A percentile compares a stretch with the other conserved stretches of the same genome.
Conservation (phyloP, 1,140 invertebrate genomes). For the Heliconius nattereri region DNA sequence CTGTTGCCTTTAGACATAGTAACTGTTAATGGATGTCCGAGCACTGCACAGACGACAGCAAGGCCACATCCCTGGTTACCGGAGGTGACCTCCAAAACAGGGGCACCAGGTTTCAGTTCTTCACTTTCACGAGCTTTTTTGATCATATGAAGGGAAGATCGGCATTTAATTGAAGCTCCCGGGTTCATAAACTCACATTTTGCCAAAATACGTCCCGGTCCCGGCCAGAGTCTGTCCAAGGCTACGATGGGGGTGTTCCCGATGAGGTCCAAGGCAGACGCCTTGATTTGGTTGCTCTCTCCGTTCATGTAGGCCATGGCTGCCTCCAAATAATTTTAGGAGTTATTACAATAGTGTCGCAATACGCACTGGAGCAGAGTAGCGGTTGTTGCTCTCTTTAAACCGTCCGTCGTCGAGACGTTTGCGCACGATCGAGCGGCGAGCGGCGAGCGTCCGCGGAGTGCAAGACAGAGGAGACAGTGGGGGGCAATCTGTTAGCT, state of each 20-base stretch:
- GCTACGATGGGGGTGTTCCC: constrained; percentile 72
- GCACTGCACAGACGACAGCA: constrained; percentile 67
- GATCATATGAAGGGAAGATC: constrained; percentile 69
- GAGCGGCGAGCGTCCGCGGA: neutral
- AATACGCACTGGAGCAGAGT: constrained; percentile 26
- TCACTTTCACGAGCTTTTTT: constrained; percentile 55
- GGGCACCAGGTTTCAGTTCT: constrained; percentile 58
- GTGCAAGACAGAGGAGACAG: neutral
- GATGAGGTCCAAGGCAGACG: constrained; percentile 68
- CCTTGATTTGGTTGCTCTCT: constrained; percentile 57
- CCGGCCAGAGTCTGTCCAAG: constrained; percentile 61
- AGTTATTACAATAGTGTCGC: constrained; percentile 20
- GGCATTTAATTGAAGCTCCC: constrained; percentile 68
- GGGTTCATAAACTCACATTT: constrained; percentile 55
- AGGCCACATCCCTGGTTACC: constrained; percentile 74
- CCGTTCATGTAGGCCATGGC: constrained; percentile 41
- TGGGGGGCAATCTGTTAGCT: neutral
- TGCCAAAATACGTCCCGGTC: constrained; percentile 66
- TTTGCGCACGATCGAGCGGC: neutral
- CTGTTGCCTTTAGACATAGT: constrained; percentile 74
- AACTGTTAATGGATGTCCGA: constrained; percentile 64
- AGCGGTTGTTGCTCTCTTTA: constrained; percentile 16
- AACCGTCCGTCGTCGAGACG: constrained; percentile 7
- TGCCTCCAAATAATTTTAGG: neutral
- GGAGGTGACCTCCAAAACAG: constrained; percentile 69